These are phyloP conservation scores for Puma concolor DNA, from an alignment of 2,113 vertebrate species.

Conservation along the genomic window DNA sequence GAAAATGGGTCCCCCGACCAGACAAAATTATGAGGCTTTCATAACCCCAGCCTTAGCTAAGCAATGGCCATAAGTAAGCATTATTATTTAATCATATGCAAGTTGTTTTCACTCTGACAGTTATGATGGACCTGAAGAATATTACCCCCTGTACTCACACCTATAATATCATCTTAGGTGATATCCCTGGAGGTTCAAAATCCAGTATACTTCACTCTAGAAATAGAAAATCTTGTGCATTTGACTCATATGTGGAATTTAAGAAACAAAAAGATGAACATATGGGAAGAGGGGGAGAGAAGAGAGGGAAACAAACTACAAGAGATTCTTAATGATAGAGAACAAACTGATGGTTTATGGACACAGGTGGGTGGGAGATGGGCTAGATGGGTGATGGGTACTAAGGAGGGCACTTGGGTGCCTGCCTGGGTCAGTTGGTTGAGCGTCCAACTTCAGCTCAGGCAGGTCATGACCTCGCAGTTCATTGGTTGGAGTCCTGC, in stretches of 20 bases:
- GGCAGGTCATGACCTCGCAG: too few relatives aligned
- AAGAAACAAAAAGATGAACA: too few relatives aligned
- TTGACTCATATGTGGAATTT: not conserved
- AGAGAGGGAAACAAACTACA: too few relatives aligned
- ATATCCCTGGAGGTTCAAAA: not conserved
- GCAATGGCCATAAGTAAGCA: not conserved
- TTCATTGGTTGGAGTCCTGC: too few relatives aligned
- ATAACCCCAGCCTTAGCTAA: not conserved
- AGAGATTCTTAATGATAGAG: too few relatives aligned
- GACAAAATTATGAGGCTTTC: not conserved
- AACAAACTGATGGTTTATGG: too few relatives aligned
- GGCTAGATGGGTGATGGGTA: too few relatives aligned
- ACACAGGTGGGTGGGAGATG: too few relatives aligned
- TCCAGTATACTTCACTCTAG: not conserved
- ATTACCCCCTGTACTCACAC: not conserved
- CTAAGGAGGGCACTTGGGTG: too few relatives aligned
- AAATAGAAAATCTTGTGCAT: not conserved
- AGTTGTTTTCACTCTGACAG: not conserved
- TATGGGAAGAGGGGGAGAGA: too few relatives aligned
- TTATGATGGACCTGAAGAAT: not conserved
- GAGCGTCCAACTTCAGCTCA: too few relatives aligned
- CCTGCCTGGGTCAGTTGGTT: too few relatives aligned
- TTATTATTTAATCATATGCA: not conserved
- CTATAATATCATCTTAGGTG: not conserved
- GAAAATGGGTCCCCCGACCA: not conserved